Percentiles rank a stretch among this genome's conserved stretches.
Conservation (phyloP, 2,797 vertebrate genomes). For the Anniella stebbinsi region DNA sequence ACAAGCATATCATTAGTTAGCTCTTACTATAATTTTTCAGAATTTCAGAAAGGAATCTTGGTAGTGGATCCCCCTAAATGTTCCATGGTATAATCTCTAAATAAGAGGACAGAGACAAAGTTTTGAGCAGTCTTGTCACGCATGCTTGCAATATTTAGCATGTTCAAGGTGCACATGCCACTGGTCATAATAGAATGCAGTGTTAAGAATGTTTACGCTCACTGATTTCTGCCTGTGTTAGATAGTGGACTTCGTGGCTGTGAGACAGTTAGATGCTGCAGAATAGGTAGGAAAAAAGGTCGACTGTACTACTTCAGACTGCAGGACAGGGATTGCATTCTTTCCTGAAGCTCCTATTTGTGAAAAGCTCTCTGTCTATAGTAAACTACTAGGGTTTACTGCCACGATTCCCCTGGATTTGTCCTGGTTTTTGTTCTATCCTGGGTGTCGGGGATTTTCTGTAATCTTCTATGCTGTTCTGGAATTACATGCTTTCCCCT, state of each 20-base stretch:
- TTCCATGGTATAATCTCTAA: not conserved
- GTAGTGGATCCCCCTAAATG: not conserved
- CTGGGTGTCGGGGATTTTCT: too few relatives aligned
- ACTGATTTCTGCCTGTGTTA: not conserved
- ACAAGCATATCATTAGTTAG: not conserved
- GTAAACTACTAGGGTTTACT: too few relatives aligned
- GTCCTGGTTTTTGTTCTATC: too few relatives aligned
- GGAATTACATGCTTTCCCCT: too few relatives aligned
- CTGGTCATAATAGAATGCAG: not conserved
- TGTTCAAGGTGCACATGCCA: not conserved
- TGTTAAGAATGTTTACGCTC: not conserved
- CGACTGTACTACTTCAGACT: not conserved
- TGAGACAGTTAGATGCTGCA: not conserved
- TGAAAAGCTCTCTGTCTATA: not conserved
- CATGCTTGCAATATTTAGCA: not conserved
- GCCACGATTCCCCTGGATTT: too few relatives aligned
- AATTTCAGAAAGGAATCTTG: not conserved
- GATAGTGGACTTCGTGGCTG: not conserved
- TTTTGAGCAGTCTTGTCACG: not conserved
- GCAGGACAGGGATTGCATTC: not conserved
- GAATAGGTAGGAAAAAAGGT: not conserved
- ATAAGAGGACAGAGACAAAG: too few relatives aligned
- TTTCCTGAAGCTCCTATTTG: not conserved
- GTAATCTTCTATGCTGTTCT: too few relatives aligned
- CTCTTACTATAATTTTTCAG: not conserved